Percentiles rank a stretch among this genome's conserved stretches.
Evolutionary conservation across 35 echinoderm and acorn worm genomes (phyloP).

Genomic region (Strongylocentrotus purpuratus): DNA sequence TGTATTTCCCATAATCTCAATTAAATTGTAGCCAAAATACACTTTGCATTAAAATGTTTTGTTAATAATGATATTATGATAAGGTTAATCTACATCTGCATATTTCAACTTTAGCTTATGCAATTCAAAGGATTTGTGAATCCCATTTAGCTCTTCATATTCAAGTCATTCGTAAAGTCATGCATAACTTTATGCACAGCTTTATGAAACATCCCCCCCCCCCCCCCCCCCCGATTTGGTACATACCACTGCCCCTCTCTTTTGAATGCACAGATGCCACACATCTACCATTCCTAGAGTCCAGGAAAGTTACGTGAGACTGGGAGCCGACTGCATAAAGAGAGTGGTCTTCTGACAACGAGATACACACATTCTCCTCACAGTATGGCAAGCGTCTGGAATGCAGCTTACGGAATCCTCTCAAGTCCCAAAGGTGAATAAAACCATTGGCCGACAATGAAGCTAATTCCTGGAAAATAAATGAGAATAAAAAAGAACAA

Average conservation of each 20-base stretch:
- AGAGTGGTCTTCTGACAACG: constrained; percentile 75
- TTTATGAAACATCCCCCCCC: no score
- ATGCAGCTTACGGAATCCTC: constrained; percentile 54
- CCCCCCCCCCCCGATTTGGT: no score
- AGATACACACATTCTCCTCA: constrained; percentile 89
- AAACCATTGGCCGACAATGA: constrained; percentile 78
- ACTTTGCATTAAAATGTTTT: no score
- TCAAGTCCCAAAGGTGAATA: constrained; percentile 77
- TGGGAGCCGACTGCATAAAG: constrained; percentile 96
- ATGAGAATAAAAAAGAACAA: background rate
- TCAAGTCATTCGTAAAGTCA: no score
- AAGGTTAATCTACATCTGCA: no score
- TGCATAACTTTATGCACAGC: no score
- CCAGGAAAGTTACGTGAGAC: constrained; percentile 88
- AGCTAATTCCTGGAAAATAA: constrained; percentile 69
- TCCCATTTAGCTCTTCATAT: no score
- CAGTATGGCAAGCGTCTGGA: constrained; percentile 60
- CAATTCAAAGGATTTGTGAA: no score
- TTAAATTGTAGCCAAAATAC: no score
- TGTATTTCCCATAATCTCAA: no score
- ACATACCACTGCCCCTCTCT: constrained; percentile 92
- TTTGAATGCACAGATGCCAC: constrained; percentile 63
- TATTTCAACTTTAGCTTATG: no score
- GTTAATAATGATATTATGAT: no score
- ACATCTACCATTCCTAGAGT: constrained; percentile 62